phyloP scores from a whole-genome alignment of 2,888 invertebrate species.

The Phorcus lineatus region DNA sequence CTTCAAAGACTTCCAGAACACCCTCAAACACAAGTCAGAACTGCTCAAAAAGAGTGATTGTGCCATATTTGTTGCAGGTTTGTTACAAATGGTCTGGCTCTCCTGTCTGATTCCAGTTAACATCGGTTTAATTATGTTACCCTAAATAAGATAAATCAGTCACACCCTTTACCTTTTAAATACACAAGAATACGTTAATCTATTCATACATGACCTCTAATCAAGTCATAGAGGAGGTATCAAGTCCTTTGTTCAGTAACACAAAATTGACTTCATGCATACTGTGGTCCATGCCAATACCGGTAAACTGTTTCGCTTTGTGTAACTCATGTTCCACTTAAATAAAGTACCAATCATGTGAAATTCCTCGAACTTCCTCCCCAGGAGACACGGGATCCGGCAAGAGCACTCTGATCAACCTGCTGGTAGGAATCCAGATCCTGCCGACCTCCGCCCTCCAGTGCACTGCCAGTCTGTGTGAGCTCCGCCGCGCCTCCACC shows the following conservation, averaged over 20 bases:
- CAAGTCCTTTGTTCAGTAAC: no score
- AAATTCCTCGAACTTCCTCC: no score
- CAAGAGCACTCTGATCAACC: conserved; percentile 67
- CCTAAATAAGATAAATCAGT: no score
- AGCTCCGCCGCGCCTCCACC: conserved; percentile 46
- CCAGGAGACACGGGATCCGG: conserved; percentile 68
- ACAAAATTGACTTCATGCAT: no score
- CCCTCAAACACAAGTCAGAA: conserved; percentile 36
- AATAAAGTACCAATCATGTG: background rate
- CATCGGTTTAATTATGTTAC: no score
- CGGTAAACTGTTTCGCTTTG: background rate
- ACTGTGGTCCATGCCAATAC: no score
- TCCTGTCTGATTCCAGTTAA: background rate
- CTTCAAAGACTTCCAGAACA: conserved; percentile 34
- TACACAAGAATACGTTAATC: no score
- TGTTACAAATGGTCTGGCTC: background rate
- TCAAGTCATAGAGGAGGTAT: no score
- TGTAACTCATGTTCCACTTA: background rate
- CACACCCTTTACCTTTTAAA: no score
- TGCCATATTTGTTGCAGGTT: conserved; percentile 59
- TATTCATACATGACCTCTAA: no score
- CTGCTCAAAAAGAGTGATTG: conserved; percentile 53
- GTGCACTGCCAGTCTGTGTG: conserved; percentile 62
- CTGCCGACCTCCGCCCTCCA: conserved; percentile 57
- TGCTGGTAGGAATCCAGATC: conserved; percentile 56